These are phyloP conservation scores for Tenthredo scrophulariae DNA, from an alignment of 2,888 invertebrate genomes.

Conservation along the genomic window DNA sequence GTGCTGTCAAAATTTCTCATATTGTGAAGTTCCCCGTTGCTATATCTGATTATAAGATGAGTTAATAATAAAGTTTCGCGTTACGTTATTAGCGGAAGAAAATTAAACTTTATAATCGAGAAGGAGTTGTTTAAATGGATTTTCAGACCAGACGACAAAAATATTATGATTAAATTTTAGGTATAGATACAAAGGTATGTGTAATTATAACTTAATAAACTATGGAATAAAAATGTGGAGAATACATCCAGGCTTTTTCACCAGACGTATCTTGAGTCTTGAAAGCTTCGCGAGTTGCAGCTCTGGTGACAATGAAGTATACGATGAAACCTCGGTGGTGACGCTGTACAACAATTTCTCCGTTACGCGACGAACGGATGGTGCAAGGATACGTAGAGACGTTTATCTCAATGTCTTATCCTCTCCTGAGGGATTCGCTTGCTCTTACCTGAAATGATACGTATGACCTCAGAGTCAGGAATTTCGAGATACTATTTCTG, in stretches of 20 bases:
- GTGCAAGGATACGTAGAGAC: slow-evolving; percentile 16
- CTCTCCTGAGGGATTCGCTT: slow-evolving; percentile 24
- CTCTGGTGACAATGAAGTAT: neutral
- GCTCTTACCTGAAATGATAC: slow-evolving; percentile 35
- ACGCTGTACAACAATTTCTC: slow-evolving; percentile 33
- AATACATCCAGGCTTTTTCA: neutral
- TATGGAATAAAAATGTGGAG: neutral
- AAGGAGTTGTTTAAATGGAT: neutral
- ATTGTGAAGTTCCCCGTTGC: neutral
- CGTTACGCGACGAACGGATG: slow-evolving; percentile 17
- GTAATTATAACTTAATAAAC: no score
- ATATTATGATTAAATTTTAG: neutral
- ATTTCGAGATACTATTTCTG: neutral
- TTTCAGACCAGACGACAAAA: neutral
- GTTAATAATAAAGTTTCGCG: slow-evolving; percentile 5
- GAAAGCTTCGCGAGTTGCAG: slow-evolving; percentile 21
- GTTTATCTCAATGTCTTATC: slow-evolving; percentile 43
- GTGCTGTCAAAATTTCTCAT: slow-evolving; percentile 13
- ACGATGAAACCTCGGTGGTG: neutral
- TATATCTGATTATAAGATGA: neutral
- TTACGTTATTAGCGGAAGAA: neutral
- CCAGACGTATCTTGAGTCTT: neutral
- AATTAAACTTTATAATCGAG: slow-evolving; percentile 10
- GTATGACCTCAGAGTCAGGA: slow-evolving; percentile 7
- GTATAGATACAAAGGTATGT: neutral